Evolutionary conservation across 2,888 invertebrate species (phyloP), one percentile per base, ranked within the genome.

Genomic region (Ametastegia equiseti): DNA sequence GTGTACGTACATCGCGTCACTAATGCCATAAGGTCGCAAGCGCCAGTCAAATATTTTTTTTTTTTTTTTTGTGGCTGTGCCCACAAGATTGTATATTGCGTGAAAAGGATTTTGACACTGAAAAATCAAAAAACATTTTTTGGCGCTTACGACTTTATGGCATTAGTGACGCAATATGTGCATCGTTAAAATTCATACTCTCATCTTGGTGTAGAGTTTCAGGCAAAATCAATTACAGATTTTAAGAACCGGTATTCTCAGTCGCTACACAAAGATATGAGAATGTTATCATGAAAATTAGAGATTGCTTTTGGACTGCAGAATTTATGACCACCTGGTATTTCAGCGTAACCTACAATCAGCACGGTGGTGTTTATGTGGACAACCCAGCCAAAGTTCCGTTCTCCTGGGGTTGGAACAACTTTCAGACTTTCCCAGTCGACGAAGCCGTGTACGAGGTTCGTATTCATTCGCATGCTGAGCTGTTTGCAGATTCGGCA

Each of bases 341-440:
- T 75, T 83, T 39, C 82, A 89, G 89, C 60, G 84, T 89, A 77
- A 87, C 86, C 71, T 89, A 87, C 83, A 89, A 89, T 86, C 88
- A 88, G 84, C 86, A 86, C 42, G 87, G 87, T 36, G 89, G 89
- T 81, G 85, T 87, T 84, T 87, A 81, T 75, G 71, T 81, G 82
- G 86, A 88, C 81, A 85, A 85, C 85, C 86, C 85, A 36, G 67
- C 82, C 2, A 84, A 85, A 15, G 57, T 81, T 47, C 84, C 88
- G 45, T 82, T 84, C 73, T 67, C 82, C 13, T 88, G 89, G 89
- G 83, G 82, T 7, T 88, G 89, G 87, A 84, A 82, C 75, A 79
- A 7, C n/a, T 57, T 80, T 57, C 81, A 79, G 69, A 81, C 79
- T 54, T 60, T 82, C 75, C 82, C 84, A 63, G 81, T 83, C 33